phyloP scores from a whole-genome alignment of 2,113 vertebrate species.

The Ageneiosus marmoratus region DNA sequence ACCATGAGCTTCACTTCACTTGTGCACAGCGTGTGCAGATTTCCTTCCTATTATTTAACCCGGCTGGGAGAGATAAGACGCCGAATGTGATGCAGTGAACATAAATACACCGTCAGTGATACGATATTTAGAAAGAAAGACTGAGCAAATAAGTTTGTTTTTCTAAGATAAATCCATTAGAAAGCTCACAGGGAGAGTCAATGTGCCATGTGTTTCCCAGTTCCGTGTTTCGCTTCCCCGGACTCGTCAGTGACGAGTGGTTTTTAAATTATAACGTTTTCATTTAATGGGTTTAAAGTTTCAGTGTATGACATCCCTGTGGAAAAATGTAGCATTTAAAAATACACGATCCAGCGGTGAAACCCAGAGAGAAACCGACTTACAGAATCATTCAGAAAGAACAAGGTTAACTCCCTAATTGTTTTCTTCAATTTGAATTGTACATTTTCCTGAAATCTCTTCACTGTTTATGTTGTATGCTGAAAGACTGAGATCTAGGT shows the following conservation, averaged over 20 bases:
- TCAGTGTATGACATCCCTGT: too few species aligned
- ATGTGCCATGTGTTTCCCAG: not conserved
- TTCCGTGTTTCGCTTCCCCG: not conserved
- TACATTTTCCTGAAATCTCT: too few species aligned
- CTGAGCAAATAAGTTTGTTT: not conserved
- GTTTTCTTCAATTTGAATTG: too few species aligned
- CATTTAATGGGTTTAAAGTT: too few species aligned
- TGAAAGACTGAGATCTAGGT: too few species aligned
- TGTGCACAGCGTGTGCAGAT: not conserved
- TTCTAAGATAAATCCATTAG: not conserved
- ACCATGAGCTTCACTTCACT: not conserved
- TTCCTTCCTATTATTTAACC: not conserved
- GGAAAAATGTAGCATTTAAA: not conserved
- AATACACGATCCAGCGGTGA: not conserved
- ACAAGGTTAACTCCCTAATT: too few species aligned
- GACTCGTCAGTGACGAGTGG: not conserved
- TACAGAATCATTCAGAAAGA: too few species aligned
- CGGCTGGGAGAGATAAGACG: not conserved
- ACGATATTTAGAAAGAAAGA: not conserved
- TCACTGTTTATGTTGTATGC: too few species aligned
- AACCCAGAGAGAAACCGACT: too few species aligned
- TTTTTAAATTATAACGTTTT: not conserved
- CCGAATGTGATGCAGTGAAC: not conserved
- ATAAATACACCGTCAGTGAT: not conserved
- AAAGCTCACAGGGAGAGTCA: not conserved